Evolutionary conservation across 2,888 invertebrate species (phyloP).

Genomic region (Suillia variegata): DNA sequence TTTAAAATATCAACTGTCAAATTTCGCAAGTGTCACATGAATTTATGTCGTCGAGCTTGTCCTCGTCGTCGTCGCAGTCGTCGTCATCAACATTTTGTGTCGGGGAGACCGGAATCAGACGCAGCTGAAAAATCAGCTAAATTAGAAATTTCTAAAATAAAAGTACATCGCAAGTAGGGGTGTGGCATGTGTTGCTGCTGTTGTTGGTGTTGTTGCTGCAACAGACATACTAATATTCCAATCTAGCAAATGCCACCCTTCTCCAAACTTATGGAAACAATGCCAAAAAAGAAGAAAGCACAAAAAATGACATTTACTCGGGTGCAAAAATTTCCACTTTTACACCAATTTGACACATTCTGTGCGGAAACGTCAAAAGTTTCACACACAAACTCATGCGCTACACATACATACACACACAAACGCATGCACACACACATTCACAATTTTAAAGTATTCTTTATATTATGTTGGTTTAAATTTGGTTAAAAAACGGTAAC

Average conservation of each 20-base stretch:
- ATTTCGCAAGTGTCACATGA: conserved; percentile 51
- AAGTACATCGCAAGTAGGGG: not conserved
- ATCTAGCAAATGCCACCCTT: not conserved
- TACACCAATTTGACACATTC: not conserved
- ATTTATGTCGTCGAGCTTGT: conserved; percentile 32
- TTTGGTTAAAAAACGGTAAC: no score
- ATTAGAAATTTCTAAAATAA: conserved; percentile 27
- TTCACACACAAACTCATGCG: not conserved
- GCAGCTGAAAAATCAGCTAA: conserved; percentile 50
- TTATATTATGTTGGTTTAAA: not conserved
- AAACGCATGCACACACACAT: not conserved
- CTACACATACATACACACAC: not conserved
- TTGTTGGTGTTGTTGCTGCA: not conserved
- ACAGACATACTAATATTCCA: not conserved
- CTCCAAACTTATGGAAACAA: not conserved
- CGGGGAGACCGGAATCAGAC: no score
- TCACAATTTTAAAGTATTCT: not conserved
- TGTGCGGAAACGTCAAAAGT: conserved; percentile 3
- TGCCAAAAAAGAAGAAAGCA: not conserved
- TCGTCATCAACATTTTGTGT: no score
- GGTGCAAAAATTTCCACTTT: not conserved
- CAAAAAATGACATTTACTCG: not conserved
- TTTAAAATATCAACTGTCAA: conserved; percentile 57
- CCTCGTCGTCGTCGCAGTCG: conserved; percentile 7
- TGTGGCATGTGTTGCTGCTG: not conserved